A percentile compares a stretch with the other conserved stretches of the same genome.
Evolutionary conservation across 2,888 invertebrate species (phyloP).

Genomic region (Polydesmus complanatus): DNA sequence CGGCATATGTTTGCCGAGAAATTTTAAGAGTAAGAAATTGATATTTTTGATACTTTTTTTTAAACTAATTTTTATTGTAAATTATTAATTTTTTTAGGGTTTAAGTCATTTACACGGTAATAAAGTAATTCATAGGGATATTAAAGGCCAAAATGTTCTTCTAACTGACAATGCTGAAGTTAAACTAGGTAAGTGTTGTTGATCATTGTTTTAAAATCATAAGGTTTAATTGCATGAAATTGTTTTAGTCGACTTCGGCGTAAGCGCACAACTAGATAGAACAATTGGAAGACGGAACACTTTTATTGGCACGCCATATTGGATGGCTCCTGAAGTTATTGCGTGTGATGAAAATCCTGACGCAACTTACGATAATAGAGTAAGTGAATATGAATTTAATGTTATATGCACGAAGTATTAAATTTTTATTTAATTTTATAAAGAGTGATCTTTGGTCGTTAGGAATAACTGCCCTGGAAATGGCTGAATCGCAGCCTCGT

Average conservation of each 20-base stretch:
- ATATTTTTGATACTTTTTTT: not conserved
- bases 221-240: not conserved
- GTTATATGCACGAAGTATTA: not conserved
- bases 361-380: slow-evolving; percentile 92
- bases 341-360: slow-evolving; percentile 99
- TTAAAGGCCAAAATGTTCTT: slow-evolving; percentile 98
- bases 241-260: slow-evolving; percentile 90
- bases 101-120: slow-evolving; percentile 94
- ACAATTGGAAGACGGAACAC: slow-evolving; percentile 98
- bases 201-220: not conserved
- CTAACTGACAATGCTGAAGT: slow-evolving; percentile 99
- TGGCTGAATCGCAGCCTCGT: slow-evolving; percentile 98
- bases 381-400: slow-evolving; percentile 17
- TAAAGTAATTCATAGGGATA: slow-evolving; percentile 98
- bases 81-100: slow-evolving; percentile 57
- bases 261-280: slow-evolving; percentile 95
- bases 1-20: slow-evolving; percentile 92
- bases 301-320: slow-evolving; percentile 94
- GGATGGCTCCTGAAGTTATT: slow-evolving; percentile 99
- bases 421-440: slow-evolving; percentile 17
- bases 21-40: slow-evolving; percentile 40
- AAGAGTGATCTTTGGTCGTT: slow-evolving; percentile 46
- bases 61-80: too few species aligned
- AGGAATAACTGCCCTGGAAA: slow-evolving; percentile 95
- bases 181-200: slow-evolving; percentile 74